Evolutionary conservation across 2,113 vertebrate genomes (phyloP), one percentile per base, ranked within the genome.

Genomic region (Malaclemys terrapin): DNA sequence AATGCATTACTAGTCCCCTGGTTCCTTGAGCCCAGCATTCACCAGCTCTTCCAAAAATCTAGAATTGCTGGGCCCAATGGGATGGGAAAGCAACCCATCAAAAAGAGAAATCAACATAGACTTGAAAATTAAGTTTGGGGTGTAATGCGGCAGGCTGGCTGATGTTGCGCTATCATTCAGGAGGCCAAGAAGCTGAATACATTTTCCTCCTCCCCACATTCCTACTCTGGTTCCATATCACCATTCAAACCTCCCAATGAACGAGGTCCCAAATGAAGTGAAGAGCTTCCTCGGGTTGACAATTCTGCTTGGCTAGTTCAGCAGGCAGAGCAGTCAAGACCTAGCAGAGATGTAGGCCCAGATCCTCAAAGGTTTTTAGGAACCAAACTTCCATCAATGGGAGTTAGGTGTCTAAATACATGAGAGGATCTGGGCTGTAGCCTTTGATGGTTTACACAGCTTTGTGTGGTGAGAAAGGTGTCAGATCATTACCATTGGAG

Each of bases 401-500:
- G n/a, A 38, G 2, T 38, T 38, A 72, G 65, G 65, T 8, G 20
- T 17, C 62, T n/a, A 69, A 69, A 16, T 17, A 69, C 62, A 19
- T n/a, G n/a, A 38, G 19, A 38, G 9, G 9, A 19, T 72, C 16
- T n/a, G 80, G 94, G 89, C 78, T 80, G 50, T 79, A n/a, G 81
- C 79, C 75, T 49, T 35, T 92, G 80, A 19, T 35, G 93, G 72
- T 22, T 24, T 0, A 47, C 0, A 80, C 0, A 0, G 50, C 83
- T 85, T 69, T 86, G 38, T 1, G 0, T 62, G 29, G 78, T 90
- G 31, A 0, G 0, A 62, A 57, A 3, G 1, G 27, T 16, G 3
- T 1, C 27, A 88, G 79, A 82, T 72, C 3, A 1, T 31, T 87
- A 56, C 76, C 87, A 94, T 83, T 76, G 87, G 31, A 84, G 52